Evolutionary conservation across 1,140 invertebrate genomes (phyloP), one percentile per base, ranked within the genome.

Genomic region (Drosophila kepulauana): DNA sequence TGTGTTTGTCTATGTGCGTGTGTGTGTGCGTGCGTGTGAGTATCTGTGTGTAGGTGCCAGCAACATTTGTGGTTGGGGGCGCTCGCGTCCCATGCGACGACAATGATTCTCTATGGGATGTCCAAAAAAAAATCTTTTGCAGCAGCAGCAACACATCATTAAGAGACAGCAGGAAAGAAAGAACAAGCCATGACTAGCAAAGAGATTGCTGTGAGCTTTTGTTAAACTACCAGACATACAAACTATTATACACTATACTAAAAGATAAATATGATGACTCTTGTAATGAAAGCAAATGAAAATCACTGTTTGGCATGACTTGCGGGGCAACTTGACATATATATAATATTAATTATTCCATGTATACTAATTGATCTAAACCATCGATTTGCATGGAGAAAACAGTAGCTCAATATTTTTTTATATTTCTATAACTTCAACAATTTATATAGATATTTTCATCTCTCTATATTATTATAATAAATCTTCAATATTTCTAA

Each of bases 91-190:
- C 63, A 77, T 54, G 51, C 28, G 62, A 62, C 77, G 66, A 75
- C 82, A 64, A 79, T 79, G 77, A 88, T 77, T 87, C 84, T 87
- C 80, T 88, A 72, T 72, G 74, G 62, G 74, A 59, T 76, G 61
- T 76, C 69, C 61, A 72, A 76, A 25, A 25, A 20, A 25, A 25
- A 75, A 75, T 64, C 68, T 65, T 70, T 70, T 46, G 68, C 49
- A 64, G 41, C 41, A 43, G 84, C 82, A 79, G 74, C 77, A 79
- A 88, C 84, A 88, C 82, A 89, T 88, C 84, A 88, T 88, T 88
- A 88, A 67, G 80, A 81, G 85, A 78, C 85, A 82, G 79, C 79
- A 72, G 82, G 81, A 62, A 67, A 75, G 61, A 65, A 54, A 52
- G 30, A 28, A 64, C 56, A 33, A 7, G 6, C 41, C 61, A 76